These are phyloP conservation scores for Folsomia candida DNA, from an alignment of 2,888 invertebrate genomes.

Conservation along the genomic window DNA sequence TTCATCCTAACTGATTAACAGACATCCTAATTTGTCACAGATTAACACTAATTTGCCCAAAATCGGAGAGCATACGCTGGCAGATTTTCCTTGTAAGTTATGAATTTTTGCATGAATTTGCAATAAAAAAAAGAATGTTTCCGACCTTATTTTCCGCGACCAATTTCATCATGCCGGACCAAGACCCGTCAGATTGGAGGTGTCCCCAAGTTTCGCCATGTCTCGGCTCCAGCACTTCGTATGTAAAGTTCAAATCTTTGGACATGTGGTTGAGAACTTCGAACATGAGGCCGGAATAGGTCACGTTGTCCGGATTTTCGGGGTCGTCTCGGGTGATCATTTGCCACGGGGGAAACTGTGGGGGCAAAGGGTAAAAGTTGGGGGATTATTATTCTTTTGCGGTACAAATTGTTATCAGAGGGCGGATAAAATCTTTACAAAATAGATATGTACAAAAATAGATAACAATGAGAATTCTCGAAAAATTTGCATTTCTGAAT, in stretches of 20 bases:
- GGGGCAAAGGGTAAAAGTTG: slow-evolving; percentile 34
- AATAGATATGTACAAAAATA: too few relatives aligned
- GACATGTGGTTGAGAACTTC: slow-evolving; percentile 75
- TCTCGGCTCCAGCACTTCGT: slow-evolving; percentile 52
- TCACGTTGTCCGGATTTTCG: slow-evolving; percentile 58
- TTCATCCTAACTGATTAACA: too few relatives aligned
- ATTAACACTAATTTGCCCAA: too few relatives aligned
- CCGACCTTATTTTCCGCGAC: slow-evolving; percentile 57
- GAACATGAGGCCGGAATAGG: slow-evolving; percentile 71
- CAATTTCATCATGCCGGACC: slow-evolving; percentile 57
- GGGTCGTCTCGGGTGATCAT: slow-evolving; percentile 63
- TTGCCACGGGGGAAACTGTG: slow-evolving; percentile 87
- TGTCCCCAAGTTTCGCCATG: slow-evolving; percentile 51
- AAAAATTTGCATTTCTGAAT: too few relatives aligned
- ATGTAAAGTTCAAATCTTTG: slow-evolving; percentile 77
- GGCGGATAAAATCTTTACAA: too few relatives aligned
- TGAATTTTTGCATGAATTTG: too few relatives aligned
- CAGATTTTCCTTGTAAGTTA: too few relatives aligned
- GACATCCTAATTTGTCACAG: too few relatives aligned
- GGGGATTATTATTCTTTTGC: background rate
- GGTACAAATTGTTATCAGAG: too few relatives aligned
- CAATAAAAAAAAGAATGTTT: too few relatives aligned
- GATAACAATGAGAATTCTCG: too few relatives aligned
- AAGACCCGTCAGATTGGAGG: slow-evolving; percentile 50
- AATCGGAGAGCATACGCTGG: too few relatives aligned